Base-by-base conservation (phyloP, 1,140 invertebrate genomes). In the Camponotus floridanus region DNA sequence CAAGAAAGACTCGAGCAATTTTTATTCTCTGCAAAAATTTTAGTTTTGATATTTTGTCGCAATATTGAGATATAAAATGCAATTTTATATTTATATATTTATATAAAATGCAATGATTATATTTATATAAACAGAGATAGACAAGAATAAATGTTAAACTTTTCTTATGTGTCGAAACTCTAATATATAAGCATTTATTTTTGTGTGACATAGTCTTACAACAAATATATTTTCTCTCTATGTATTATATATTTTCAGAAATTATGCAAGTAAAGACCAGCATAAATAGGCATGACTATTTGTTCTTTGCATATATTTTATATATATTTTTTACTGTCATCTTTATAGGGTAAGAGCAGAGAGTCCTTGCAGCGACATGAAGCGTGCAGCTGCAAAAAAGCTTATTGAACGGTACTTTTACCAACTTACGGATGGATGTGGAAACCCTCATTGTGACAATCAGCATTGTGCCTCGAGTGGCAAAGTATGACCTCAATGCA, bases 331-430 rank as follows among this genome's bases (percentile, higher is more conserved):
- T 21, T 67, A 26, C 33, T 74, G 6, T 89, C 55, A 48, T 74
- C 13, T 86, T 89, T 87, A 42, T 79, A 95, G 94, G 94, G 94
- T 94, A 94, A 93, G 91, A 91, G 92, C 94, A 76, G 94, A 94
- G 70, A 95, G 93, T 92, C 94, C 95, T 94, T 95, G 95, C 91
- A 96, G 96, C 95, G 97, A 97, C 92, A 98, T 98, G 98, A 99
- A 98, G 96, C 96, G 98, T 91, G 97, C 97, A 87, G 97, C 98
- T 87, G 98, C 98, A 33, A 98, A 97, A 94, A 97, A 98, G 94
- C 95, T 98, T 62, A 99, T 99, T 86, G 98, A 98, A 94, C 97
- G 97, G 89, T 99, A 99, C 95, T 99, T 99, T 94, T 98, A 98
- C 95, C 98, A 99, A 95, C 95, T 99, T 78, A 97, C 97, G 15